Evolutionary conservation across 2,113 vertebrate species (phyloP).

Genomic region (Bungarus multicinctus): DNA sequence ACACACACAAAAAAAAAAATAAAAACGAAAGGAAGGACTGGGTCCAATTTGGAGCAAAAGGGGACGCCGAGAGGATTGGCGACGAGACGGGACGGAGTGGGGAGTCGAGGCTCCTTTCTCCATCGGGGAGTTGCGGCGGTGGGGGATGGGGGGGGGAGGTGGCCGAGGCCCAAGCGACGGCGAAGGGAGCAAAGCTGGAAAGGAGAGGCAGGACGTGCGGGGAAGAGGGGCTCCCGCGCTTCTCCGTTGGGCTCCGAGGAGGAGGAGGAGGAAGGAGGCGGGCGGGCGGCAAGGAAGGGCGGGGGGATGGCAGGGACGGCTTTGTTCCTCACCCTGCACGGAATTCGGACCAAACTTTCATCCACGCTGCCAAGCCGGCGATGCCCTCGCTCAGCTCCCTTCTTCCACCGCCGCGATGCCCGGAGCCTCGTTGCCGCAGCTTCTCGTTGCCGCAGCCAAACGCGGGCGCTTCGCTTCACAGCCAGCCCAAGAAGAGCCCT

Average conservation of each 20-base stretch:
- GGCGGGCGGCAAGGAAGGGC: background rate
- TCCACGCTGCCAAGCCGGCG: conserved; percentile 38
- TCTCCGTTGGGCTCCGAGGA: fast-evolving
- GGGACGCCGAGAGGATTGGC: background rate
- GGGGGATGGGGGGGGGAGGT: fast-evolving
- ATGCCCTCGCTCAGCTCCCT: background rate
- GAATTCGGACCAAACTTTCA: conserved; percentile 60
- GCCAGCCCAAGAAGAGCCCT: background rate
- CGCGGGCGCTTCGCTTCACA: background rate
- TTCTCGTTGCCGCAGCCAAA: background rate
- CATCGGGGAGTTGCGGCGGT: too few relatives aligned
- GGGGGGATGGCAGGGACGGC: background rate
- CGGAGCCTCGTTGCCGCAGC: background rate
- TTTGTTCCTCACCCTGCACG: conserved; percentile 52
- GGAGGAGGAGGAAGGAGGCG: background rate
- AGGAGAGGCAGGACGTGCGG: background rate
- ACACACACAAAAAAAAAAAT: background rate
- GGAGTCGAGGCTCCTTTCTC: background rate
- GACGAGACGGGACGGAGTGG: background rate
- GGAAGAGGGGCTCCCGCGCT: background rate
- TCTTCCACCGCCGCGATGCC: background rate
- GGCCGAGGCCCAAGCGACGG: background rate
- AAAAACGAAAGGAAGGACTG: background rate
- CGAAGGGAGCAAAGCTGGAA: background rate
- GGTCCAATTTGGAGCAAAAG: too few relatives aligned